Percentiles rank a stretch among this genome's conserved stretches.
Conservation (phyloP, 2,888 invertebrate genomes). For the Scaptodrosophila latifasciaeformis region DNA sequence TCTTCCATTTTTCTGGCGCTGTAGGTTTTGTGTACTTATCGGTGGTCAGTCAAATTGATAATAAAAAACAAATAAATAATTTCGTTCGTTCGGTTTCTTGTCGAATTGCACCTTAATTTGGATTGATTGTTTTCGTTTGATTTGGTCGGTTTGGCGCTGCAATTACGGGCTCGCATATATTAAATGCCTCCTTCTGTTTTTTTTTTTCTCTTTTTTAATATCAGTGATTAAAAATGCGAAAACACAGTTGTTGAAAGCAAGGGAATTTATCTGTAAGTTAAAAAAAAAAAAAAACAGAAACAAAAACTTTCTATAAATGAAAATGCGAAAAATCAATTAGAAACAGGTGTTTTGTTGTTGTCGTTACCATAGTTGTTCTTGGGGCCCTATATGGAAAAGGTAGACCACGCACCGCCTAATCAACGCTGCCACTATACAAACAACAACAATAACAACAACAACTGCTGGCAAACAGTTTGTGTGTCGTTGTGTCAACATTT, state of each 20-base stretch:
- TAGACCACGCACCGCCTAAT: no score
- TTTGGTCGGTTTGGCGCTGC: conserved; percentile 26
- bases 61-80: no score
- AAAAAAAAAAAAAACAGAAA: conserved; percentile 18
- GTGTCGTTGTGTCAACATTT: neutral
- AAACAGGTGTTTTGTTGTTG: conserved; percentile 63
- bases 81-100: conserved; percentile 53
- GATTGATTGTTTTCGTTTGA: conserved; percentile 19
- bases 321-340: conserved; percentile 71
- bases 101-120: conserved; percentile 8
- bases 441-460: conserved; percentile 28
- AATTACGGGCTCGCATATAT: conserved; percentile 10
- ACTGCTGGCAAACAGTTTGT: no score
- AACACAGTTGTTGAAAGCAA: conserved; percentile 52
- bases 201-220: conserved; percentile 34
- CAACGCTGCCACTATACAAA: no score
- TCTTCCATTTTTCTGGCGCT: conserved; percentile 66
- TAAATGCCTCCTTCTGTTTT: conserved; percentile 18
- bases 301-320: no score
- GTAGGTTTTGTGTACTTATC: conserved; percentile 29
- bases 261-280: conserved; percentile 28
- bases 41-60: conserved; percentile 52
- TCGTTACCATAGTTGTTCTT: conserved; percentile 42
- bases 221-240: conserved; percentile 41
- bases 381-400: no score